Evolutionary conservation across 2,797 vertebrate species (phyloP).

Genomic region (Eulemur albifrons): DNA sequence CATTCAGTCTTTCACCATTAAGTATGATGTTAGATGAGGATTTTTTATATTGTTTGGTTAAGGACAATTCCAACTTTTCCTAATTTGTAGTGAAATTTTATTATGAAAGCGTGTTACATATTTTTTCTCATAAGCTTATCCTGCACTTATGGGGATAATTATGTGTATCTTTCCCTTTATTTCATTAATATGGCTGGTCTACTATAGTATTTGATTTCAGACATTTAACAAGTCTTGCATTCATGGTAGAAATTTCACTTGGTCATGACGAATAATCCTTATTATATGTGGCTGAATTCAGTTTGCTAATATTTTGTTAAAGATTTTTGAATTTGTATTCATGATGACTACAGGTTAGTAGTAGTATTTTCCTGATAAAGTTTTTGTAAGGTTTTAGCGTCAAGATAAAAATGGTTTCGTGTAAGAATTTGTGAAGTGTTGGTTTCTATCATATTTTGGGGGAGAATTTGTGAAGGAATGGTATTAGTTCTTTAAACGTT

Average conservation of each 20-base stretch:
- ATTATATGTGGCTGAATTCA: neutral
- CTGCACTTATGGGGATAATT: neutral
- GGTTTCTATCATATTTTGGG: neutral
- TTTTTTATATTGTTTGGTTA: neutral
- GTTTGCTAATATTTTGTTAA: neutral
- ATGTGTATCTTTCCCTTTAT: neutral
- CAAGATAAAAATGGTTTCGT: neutral
- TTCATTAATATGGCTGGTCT: neutral
- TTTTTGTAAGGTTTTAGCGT: neutral
- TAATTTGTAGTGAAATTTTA: neutral
- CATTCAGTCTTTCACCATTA: neutral
- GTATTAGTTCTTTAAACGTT: neutral
- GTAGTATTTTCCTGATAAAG: neutral
- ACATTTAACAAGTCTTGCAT: neutral
- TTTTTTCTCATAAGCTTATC: neutral
- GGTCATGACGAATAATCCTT: neutral
- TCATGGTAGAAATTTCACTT: neutral
- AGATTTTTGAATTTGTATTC: neutral
- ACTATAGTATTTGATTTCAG: neutral
- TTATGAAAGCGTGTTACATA: neutral
- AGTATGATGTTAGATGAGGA: neutral
- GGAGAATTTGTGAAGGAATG: neutral
- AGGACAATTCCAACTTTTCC: neutral
- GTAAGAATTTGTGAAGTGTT: neutral
- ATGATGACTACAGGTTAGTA: neutral